Evolutionary conservation across 2,888 invertebrate genomes (phyloP), one percentile per base, ranked within the genome.

Genomic region (Xestia ashworthii): DNA sequence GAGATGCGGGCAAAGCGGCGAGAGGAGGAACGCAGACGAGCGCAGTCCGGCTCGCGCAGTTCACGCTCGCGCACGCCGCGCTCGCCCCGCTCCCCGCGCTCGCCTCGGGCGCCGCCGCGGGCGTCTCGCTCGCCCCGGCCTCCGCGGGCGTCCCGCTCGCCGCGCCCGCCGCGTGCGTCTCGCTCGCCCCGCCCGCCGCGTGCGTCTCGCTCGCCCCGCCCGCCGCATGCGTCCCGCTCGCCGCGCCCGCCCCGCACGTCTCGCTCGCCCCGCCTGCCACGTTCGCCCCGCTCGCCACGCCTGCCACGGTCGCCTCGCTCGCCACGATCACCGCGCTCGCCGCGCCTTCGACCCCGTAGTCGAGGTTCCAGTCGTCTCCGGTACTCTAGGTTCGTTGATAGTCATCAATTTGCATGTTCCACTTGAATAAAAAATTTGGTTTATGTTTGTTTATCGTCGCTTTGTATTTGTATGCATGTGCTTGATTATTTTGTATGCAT

Each of bases 1-100:
- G 98, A 98, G 94, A 98, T 98, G 94, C 96, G 97, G 66, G 98
- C 98, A 84, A 97, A 97, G 87, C 96, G 98, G 74, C 97, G 97
- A 75, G 97, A 97, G 87, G 96, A 97, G 78, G 97, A 97, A 90
- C 97, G 98, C 74, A 97, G 98, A 80, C 93, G 97, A 90, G 92
- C 93, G 90, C 90, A 92, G 80, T 92, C 92, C 93, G 97, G 97
- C 25, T 94, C 96, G 69, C 94, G 95, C 72, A 90, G 91, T 75
- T 88, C 93, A 77, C 92, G 91, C 50, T 90, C 91, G 62, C 96
- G 96, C 79, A 95, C 97, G 82, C 96, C 97, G 44, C 96, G 90
- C 93, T 87, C 92, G 75, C 89, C 91, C 11, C 94, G 93, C 78
- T 88, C 92, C 16, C 89, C 88, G n/a, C 93, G 93, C 76, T 90